A percentile compares a stretch with the other conserved stretches of the same genome.
These are phyloP conservation scores for Lepidocyrtoides sp. DNA, from an alignment of 2,888 invertebrate species.

Conservation along the genomic window DNA sequence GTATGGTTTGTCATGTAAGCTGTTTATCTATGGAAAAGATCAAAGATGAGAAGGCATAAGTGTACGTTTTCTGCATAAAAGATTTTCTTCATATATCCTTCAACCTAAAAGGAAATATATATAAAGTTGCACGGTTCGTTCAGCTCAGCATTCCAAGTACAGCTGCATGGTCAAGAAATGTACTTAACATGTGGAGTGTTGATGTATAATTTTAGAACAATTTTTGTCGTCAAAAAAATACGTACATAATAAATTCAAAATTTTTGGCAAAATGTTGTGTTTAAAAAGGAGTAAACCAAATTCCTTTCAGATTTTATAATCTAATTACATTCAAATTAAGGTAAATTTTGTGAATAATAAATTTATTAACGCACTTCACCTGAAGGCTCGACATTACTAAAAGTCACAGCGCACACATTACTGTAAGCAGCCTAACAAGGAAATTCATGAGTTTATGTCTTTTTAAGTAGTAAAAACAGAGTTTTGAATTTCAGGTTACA, in stretches of 20 bases:
- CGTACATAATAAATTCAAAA: constrained; percentile 13
- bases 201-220: not conserved
- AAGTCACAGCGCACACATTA: constrained; percentile 19
- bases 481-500: constrained; percentile 28
- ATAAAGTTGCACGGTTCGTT: not conserved
- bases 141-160: not conserved
- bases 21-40: constrained; percentile 59
- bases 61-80: constrained; percentile 7
- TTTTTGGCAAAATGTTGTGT: constrained; percentile 1
- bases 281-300: constrained; percentile 58
- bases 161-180: too few species aligned
- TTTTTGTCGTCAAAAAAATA: not conserved
- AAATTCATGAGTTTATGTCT: constrained; percentile 24
- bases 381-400: not conserved
- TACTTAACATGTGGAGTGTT: not conserved
- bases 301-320: constrained; percentile 53
- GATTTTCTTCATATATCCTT: not conserved
- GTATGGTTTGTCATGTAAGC: constrained; percentile 46
- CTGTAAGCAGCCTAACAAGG: not conserved
- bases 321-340: constrained; percentile 69
- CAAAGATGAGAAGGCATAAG: constrained; percentile 55
- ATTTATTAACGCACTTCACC: constrained; percentile 38
- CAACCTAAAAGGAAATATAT: constrained; percentile 17
- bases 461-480: not conserved
- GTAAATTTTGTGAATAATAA: constrained; percentile 35